Base-by-base conservation (phyloP, 2,113 vertebrate species). In the Rutilus rutilus region DNA sequence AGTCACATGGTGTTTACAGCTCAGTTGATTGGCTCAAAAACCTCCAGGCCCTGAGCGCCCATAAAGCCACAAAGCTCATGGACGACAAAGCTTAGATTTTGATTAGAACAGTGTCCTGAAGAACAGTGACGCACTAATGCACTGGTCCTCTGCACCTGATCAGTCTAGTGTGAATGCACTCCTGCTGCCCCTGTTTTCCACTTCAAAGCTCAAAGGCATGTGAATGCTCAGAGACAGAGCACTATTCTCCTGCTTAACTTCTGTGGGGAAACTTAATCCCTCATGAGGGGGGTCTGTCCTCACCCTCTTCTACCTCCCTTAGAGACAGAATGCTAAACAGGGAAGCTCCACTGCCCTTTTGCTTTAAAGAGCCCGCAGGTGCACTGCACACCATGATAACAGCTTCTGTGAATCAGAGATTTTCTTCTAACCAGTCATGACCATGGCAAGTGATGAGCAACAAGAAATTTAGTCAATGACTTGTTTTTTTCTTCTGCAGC, bases 121-220 rank as follows among this genome's bases (percentile, higher is more conserved):
- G 19, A n/a, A 27, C 76, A 57, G 9, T 39, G 42, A 5, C 2
- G 64, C 78, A 62, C 36, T n/a, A 42, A 36, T 9, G 42, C 78
- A 65, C 60, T 50, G 39, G 9, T 81, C 25, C 42, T 33, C 75
- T 54, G 64, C 62, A 52, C 62, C 80, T 33, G 80, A 52, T 82
- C 42, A 78, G 59, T 82, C 17, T 45, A 52, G 62, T 33, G 42
- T 69, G 39, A 65, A 84, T 87, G 77, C 65, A 84, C 23, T 23
- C 78, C 21, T 25, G 42, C 59, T 81, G 78, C 25, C 69, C 42
- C 62, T 64, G 33, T 78, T 84, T 87, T 57, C 77, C 76, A 76
- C 65, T 85, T 85, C 33, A 81, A 87, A 84, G 82, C 82, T 80
- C 76, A 54, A 52, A 84, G 82, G 62, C 76, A 84, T 80, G 54